These are phyloP conservation scores for Sebastes fasciatus DNA, from an alignment of 2,113 vertebrate species.

Conservation along the genomic window DNA sequence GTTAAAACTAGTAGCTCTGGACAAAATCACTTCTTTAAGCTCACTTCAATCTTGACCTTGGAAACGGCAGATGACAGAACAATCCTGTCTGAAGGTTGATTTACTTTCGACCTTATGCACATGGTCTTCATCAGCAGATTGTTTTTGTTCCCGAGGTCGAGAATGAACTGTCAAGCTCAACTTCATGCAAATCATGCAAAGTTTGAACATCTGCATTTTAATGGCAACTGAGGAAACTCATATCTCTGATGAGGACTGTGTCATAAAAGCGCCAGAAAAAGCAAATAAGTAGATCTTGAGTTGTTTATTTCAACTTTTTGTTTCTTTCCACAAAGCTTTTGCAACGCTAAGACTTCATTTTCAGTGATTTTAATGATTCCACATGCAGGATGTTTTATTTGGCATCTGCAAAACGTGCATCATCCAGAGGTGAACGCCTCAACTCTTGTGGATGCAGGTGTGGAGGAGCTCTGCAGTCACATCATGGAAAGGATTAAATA, in stretches of 20 bases:
- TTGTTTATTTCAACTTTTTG: neutral
- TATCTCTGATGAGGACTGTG: neutral
- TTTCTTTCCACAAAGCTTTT: neutral
- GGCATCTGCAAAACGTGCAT: constrained; percentile 6
- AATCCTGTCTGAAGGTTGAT: neutral
- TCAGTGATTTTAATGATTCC: neutral
- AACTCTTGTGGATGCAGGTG: constrained; percentile 48
- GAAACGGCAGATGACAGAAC: neutral
- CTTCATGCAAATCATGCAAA: neutral
- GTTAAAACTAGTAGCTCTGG: neutral
- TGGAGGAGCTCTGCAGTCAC: constrained; percentile 6
- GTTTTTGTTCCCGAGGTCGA: neutral
- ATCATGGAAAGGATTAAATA: constrained; percentile 22
- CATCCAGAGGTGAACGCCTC: constrained; percentile 26
- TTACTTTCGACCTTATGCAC: neutral
- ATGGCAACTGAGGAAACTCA: neutral
- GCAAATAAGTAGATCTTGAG: neutral
- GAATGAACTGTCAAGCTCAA: neutral
- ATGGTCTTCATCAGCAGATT: neutral
- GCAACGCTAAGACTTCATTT: neutral
- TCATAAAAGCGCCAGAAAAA: neutral
- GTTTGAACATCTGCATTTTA: neutral
- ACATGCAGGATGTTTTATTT: constrained; percentile 39
- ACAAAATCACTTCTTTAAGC: neutral
- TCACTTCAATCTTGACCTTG: constrained; percentile 11